Conservation (phyloP, 1,140 invertebrate species). For the Macrocentrus cingulum region DNA sequence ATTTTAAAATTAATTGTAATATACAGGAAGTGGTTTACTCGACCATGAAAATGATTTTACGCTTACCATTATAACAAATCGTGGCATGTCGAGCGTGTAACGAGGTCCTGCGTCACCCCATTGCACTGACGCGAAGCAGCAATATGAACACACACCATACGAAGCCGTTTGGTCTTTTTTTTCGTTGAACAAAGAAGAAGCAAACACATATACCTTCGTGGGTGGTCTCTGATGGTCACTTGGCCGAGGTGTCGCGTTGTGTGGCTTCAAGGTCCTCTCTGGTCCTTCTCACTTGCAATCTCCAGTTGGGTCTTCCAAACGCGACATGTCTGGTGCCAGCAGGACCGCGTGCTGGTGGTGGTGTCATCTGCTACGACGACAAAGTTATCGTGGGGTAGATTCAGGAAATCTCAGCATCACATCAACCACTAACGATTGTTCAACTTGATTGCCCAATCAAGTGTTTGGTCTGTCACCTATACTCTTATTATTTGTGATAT, state of each 20-base stretch:
- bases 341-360: too few species aligned
- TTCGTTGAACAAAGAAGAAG: not conserved
- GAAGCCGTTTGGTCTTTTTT: not conserved
- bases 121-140: not conserved
- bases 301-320: not conserved
- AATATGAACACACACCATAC: not conserved
- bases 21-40: slow-evolving; percentile 9
- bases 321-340: too few species aligned
- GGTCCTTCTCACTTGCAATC: slow-evolving; percentile 15
- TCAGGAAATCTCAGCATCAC: not conserved
- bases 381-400: too few species aligned
- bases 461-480: too few species aligned
- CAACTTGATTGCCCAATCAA: not conserved
- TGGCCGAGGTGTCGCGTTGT: slow-evolving; percentile 51
- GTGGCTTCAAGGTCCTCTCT: slow-evolving; percentile 41
- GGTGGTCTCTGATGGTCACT: slow-evolving; percentile 41
- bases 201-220: slow-evolving; percentile 42
- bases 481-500: too few species aligned
- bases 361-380: too few species aligned
- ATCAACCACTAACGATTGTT: not conserved
- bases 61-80: slow-evolving; percentile 1
- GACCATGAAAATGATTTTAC: slow-evolving; percentile 16
- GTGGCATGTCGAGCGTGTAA: slow-evolving; percentile 12
- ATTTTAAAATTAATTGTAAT: not conserved
- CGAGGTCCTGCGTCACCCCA: slow-evolving; percentile 6